phyloP scores from a whole-genome alignment of 1,140 invertebrate species.

The Caenorhabditis latens region DNA sequence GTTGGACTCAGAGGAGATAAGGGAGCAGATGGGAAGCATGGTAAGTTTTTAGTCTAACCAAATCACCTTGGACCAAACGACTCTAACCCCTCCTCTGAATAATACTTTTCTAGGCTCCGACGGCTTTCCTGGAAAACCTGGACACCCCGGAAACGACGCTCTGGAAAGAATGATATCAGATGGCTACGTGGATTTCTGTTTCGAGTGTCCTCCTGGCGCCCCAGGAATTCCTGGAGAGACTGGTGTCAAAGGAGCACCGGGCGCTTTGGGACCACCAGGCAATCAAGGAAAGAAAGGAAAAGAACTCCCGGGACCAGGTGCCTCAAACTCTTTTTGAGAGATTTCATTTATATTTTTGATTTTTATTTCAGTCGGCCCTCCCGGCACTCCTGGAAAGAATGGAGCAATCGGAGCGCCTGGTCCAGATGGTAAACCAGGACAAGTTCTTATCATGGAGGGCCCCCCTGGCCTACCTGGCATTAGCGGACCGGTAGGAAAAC shows the following conservation, averaged over 20 bases:
- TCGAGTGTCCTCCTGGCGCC: slow-evolving; percentile 48
- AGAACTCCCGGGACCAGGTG: background rate
- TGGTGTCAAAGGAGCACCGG: background rate
- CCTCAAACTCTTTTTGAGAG: background rate
- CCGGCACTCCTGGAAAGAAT: slow-evolving; percentile 59
- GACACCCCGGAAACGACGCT: background rate
- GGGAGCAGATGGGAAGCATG: background rate
- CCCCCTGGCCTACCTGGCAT: background rate
- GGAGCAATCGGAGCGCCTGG: slow-evolving; percentile 1
- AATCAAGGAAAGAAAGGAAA: background rate
- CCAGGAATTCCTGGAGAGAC: slow-evolving; percentile 60
- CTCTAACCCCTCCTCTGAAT: too few species aligned
- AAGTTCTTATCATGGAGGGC: background rate
- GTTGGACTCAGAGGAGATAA: background rate
- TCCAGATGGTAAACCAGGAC: background rate
- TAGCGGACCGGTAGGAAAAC: background rate
- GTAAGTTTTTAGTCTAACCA: background rate
- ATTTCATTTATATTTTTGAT: background rate
- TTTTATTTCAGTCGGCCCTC: slow-evolving; percentile 13
- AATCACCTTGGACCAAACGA: background rate
- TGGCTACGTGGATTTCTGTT: background rate
- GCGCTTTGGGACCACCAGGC: background rate
- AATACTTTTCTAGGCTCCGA: background rate
- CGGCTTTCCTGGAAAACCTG: background rate
- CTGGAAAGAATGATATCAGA: background rate